Evolutionary conservation across 2,888 invertebrate species (phyloP).

Genomic region (Drosophila mettleri): DNA sequence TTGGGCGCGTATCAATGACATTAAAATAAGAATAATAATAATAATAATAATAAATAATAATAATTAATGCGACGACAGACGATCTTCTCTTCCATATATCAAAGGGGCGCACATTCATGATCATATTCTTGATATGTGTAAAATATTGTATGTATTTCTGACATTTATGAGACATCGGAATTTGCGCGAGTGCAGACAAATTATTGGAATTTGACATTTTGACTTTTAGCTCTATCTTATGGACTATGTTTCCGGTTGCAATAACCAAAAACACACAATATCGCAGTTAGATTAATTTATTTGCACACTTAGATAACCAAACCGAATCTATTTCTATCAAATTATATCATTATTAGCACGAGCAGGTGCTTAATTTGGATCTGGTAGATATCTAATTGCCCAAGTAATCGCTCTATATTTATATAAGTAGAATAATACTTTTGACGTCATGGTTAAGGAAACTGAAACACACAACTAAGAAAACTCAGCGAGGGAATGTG

Average conservation of each 20-base stretch:
- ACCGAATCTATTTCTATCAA: conserved; percentile 52
- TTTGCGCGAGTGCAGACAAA: conserved; percentile 34
- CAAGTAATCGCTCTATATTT: conserved; percentile 38
- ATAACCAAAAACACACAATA: background rate
- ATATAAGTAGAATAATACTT: conserved; percentile 45
- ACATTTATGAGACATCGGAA: conserved; percentile 23
- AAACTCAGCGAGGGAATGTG: too few relatives aligned
- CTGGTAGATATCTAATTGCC: too few relatives aligned
- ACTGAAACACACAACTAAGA: too few relatives aligned
- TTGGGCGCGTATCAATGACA: conserved; percentile 56
- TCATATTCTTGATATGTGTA: conserved; percentile 27
- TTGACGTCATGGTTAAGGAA: conserved; percentile 57
- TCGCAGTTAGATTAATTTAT: conserved; percentile 26
- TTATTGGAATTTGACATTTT: conserved; percentile 69
- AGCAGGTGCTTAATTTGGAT: conserved; percentile 3
- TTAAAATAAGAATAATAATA: conserved; percentile 25
- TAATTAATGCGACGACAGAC: conserved; percentile 35
- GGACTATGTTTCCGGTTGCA: conserved; percentile 27
- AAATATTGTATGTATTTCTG: conserved; percentile 37
- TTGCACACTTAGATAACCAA: conserved; percentile 14
- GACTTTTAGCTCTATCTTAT: conserved; percentile 49
- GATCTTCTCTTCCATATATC: conserved; percentile 15
- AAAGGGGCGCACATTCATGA: conserved; percentile 25
- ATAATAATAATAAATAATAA: conserved; percentile 24
- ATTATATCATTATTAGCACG: conserved; percentile 53